These are phyloP conservation scores for Lumbricus terrestris DNA, from an alignment of 2,888 invertebrate species.

Conservation along the genomic window DNA sequence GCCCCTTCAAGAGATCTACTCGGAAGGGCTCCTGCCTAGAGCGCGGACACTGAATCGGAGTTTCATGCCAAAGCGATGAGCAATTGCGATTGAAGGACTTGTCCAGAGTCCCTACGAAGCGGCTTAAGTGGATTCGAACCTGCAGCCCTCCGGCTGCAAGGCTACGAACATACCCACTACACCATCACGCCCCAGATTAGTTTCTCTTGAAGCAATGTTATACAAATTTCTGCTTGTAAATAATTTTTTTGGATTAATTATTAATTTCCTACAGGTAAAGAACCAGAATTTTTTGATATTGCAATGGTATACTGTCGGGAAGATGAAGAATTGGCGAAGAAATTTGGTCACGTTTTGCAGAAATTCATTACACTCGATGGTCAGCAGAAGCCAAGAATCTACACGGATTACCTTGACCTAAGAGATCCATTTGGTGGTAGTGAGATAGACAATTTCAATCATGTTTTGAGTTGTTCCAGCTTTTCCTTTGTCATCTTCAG, in stretches of 20 bases:
- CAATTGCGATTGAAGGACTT: too few species aligned
- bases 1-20: too few species aligned
- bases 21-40: too few species aligned
- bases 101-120: too few species aligned
- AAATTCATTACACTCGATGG: not conserved
- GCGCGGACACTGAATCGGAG: too few species aligned
- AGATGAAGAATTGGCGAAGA: not conserved
- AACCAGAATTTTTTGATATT: slow-evolving; percentile 3
- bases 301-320: not conserved
- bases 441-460: not conserved
- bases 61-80: too few species aligned
- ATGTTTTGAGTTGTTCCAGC: not conserved
- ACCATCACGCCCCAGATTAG: not conserved
- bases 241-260: not conserved
- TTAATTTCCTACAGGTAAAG: not conserved
- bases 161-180: too few species aligned
- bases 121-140: too few species aligned
- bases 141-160: too few species aligned
- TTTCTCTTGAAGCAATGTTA: not conserved
- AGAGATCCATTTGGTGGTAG: not conserved
- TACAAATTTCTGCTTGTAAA: not conserved
- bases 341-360: not conserved
- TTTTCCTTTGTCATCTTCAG: not conserved
- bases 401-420: not conserved
- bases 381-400: not conserved